phyloP scores from a whole-genome alignment of 2,113 vertebrate species.

The Cryptotis parvus region DNA sequence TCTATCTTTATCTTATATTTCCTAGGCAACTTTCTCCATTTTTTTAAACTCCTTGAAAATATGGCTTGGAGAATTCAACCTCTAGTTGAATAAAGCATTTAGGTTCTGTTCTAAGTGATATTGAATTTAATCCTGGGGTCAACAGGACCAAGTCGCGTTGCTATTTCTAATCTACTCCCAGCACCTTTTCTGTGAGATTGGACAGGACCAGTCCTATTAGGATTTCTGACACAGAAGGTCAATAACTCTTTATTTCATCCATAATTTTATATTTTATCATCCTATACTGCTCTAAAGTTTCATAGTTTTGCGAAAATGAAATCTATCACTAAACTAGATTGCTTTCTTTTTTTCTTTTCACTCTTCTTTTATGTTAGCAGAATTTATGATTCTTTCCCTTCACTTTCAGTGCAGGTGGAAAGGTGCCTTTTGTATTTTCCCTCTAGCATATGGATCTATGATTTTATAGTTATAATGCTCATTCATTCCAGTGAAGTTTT shows the following conservation, averaged over 20 bases:
- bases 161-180: conserved; percentile 88
- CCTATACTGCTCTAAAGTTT: conserved; percentile 82
- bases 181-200: conserved; percentile 87
- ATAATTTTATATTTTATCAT: conserved; percentile 86
- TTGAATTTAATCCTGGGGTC: conserved; percentile 86
- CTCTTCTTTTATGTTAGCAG: conserved; percentile 71
- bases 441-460: not conserved
- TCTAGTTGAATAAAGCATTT: conserved; percentile 80
- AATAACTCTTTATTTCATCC: conserved; percentile 87
- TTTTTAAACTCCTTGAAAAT: conserved; percentile 75
- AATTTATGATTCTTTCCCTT: conserved; percentile 58
- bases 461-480: not conserved
- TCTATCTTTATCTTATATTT: conserved; percentile 66
- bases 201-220: conserved; percentile 85
- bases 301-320: conserved; percentile 84
- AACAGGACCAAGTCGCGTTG: conserved; percentile 84
- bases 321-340: conserved; percentile 76
- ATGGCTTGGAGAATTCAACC: conserved; percentile 81
- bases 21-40: conserved; percentile 60
- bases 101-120: conserved; percentile 83
- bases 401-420: conserved; percentile 52
- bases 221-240: conserved; percentile 86
- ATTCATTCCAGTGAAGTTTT: not conserved
- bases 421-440: conserved; percentile 46
- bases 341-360: conserved; percentile 70